These are phyloP conservation scores for Bradypodion ventrale DNA, from an alignment of 2,797 vertebrate species.

Conservation along the genomic window DNA sequence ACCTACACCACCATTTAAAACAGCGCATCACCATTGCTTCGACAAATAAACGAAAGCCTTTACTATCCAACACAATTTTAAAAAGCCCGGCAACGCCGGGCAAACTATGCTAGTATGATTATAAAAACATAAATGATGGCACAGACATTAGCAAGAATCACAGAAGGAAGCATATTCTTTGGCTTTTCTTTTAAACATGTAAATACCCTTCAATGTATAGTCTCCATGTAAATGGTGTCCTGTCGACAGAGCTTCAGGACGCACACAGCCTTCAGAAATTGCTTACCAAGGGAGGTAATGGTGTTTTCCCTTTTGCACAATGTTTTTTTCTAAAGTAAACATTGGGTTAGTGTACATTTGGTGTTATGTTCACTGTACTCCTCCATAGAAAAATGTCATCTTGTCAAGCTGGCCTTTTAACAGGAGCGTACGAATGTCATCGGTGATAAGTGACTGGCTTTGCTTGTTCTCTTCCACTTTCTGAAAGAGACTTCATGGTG, in stretches of 20 bases:
- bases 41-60: no score
- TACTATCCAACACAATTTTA: no score
- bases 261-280: neutral
- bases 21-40: no score
- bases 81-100: no score
- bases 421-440: neutral
- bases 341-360: neutral
- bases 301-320: neutral
- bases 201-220: neutral
- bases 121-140: neutral
- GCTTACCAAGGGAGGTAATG: conserved; percentile 3
- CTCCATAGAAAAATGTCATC: conserved; percentile 14
- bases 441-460: neutral
- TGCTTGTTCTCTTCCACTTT: neutral
- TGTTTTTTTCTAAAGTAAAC: conserved; percentile 17
- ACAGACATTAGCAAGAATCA: neutral
- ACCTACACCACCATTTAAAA: no score
- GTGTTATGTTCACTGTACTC: neutral
- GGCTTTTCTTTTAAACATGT: neutral
- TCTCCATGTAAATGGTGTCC: neutral
- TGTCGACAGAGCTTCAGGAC: neutral
- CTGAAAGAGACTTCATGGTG: neutral
- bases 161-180: neutral
- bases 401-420: neutral
- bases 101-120: no score